Base-by-base conservation (phyloP, 1,140 invertebrate species). In the Rhagoletis zephyria region DNA sequence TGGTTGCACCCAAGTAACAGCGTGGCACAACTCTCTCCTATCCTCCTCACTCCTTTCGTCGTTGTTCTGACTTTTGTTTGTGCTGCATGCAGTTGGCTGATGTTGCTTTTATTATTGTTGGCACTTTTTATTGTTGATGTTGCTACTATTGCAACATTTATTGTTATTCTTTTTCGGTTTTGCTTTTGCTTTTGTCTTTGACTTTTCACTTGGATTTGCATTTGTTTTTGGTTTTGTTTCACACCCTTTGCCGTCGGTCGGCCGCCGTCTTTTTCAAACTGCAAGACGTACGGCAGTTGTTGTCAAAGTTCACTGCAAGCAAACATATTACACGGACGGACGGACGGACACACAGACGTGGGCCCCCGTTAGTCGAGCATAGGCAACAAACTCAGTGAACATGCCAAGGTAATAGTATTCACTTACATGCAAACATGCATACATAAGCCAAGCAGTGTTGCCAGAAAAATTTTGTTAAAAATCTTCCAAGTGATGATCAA, bases 221-320 rank as follows among this genome's bases (percentile, higher is more conserved):
- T 63, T 70, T 30, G 70, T 10, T 30, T 9, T 81, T 19, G 74
- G 48, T 81, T 81, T 9, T 19, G 48, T 81, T 81, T 81, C 45
- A 12, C 48, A 14, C 61, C 4, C 12, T 1, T 12, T 16, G 14
- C 9, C 56, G 74, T 56, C 74, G 19, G 45, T 81, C 48, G 45
- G 45, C 16, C n/a, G 61, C 51, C 30, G 30, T 0, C 67, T 48
- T 81, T 81, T 56, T 2, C 74, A 81, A 81, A 81, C 48, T 56
- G 48, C 74, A 81, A 81, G 74, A 81, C 74, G 48, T 19, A 81
- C 74, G 74, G 48, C 74, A 81, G 74, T 81, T 81, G 48, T 56
- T 81, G 74, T 81, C 74, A 81, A 81, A 81, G 74, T 81, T 81
- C 74, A 81, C 56, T 56, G 48, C 74, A 81, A 81, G 74, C 74